Percentiles rank a stretch among this genome's conserved stretches.
These are phyloP conservation scores for Amphipoea oculea DNA, from an alignment of 2,888 invertebrate species.

Conservation along the genomic window DNA sequence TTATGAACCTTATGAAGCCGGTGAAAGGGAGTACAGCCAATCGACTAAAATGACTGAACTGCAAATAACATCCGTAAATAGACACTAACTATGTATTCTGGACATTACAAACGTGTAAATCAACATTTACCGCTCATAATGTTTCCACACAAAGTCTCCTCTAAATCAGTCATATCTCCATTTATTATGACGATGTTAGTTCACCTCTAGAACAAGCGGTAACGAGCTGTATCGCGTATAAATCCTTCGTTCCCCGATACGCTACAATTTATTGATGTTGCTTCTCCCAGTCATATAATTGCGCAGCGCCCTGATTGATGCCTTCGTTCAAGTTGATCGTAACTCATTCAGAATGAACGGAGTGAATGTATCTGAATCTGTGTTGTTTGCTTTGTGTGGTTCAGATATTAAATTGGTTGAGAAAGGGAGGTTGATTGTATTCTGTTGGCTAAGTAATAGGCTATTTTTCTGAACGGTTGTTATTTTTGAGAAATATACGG, in stretches of 20 bases:
- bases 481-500: not conserved
- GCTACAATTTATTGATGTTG: constrained; percentile 67
- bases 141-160: constrained; percentile 28
- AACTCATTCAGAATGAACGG: constrained; percentile 63
- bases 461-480: too few species aligned
- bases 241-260: constrained; percentile 59
- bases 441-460: not conserved
- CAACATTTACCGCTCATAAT: constrained; percentile 33
- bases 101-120: constrained; percentile 14
- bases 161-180: constrained; percentile 46
- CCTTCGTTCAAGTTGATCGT: constrained; percentile 55
- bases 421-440: constrained; percentile 23
- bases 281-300: constrained; percentile 60
- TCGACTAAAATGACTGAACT: not conserved
- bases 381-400: constrained; percentile 54
- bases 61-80: constrained; percentile 17
- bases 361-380: constrained; percentile 53
- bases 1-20: too few species aligned
- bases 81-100: not conserved
- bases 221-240: constrained; percentile 56
- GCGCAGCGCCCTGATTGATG: constrained; percentile 68
- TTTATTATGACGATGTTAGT: constrained; percentile 58
- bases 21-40: not conserved
- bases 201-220: constrained; percentile 60
- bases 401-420: constrained; percentile 55